Evolutionary conservation across 2,888 invertebrate genomes (phyloP), one percentile per base, ranked within the genome.

Genomic region (Nomada flava): DNA sequence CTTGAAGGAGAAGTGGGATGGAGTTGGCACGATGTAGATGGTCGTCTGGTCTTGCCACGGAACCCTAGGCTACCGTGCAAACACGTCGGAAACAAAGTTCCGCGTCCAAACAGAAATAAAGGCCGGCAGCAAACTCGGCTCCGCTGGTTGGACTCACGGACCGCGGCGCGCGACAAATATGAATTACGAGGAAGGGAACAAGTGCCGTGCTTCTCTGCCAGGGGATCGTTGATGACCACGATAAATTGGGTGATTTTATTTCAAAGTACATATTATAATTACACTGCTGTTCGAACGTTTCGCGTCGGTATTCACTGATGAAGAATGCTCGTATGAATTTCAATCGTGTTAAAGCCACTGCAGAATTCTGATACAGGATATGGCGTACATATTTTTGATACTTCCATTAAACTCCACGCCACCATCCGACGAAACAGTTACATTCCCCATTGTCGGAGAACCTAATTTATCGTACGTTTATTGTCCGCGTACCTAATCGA

Each of bases 31-130:
- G 64, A 71, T n/a, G 60, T 59, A 55, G 62, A 79, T 68, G 64
- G 68, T 73, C 71, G 75, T 71, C 70, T 79, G 77, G 70, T 59
- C 59, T 69, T 29, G 69, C 74, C 55, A 36, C 23, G 36, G 73
- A 84, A 80, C 75, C 86, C 79, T 74, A 69, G 78, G 83, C 85
- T 85, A 81, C 81, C 79, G 83, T 76, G 88, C 72, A 83, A 87
- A 84, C 86, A 85, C 85, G 71, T 44, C 81, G 78, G 72, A 77
- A 81, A 85, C 83, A 84, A 89, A 87, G 84, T 89, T 89, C 76
- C 80, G 71, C 81, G 73, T 71, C 79, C 75, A 87, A 89, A 87
- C 80, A 80, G 80, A 82, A 87, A 87, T 89, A 85, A 86, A 85
- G 82, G 70, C 80, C 57, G 71, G 78, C 80, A 88, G 87, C 82